Percentiles rank a stretch among this genome's conserved stretches.
Conservation (phyloP, 1,140 invertebrate genomes). For the Cydia splendana region DNA sequence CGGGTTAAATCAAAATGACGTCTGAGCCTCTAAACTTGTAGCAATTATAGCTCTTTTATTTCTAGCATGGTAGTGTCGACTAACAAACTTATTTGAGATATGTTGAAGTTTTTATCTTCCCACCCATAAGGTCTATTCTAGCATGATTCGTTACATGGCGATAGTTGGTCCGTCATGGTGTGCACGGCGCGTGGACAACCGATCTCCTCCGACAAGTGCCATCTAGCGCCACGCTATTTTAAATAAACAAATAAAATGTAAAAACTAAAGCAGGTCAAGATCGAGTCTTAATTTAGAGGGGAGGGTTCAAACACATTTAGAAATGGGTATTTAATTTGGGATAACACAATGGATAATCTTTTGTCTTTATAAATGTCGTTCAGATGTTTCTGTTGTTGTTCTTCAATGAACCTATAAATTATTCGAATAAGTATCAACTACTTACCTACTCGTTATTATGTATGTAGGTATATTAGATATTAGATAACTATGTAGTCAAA, state of each 20-base stretch:
- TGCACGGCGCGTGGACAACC: constrained; percentile 27
- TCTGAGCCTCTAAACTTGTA: not conserved
- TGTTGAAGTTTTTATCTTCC: not conserved
- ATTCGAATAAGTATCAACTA: too few species aligned
- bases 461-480: too few species aligned
- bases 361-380: too few species aligned
- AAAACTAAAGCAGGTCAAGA: constrained; percentile 18
- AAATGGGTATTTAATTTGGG: not conserved
- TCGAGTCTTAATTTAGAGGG: not conserved
- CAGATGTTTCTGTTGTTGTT: not conserved
- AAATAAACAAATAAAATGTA: constrained; percentile 1
- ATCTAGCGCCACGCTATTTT: not conserved
- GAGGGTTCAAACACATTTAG: not conserved
- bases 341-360: too few species aligned
- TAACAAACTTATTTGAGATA: not conserved
- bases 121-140: not conserved
- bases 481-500: not conserved
- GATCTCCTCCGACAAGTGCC: constrained; percentile 17
- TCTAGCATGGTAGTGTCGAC: not conserved
- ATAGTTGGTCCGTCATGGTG: not conserved
- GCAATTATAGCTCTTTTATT: not conserved
- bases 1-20: not conserved
- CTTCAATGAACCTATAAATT: not conserved
- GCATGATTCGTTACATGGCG: not conserved
- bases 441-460: too few species aligned